A percentile compares a stretch with the other conserved stretches of the same genome.
phyloP scores from a whole-genome alignment of 53 echinoderm and acorn worm genomes.

The Glandiceps talaboti region DNA sequence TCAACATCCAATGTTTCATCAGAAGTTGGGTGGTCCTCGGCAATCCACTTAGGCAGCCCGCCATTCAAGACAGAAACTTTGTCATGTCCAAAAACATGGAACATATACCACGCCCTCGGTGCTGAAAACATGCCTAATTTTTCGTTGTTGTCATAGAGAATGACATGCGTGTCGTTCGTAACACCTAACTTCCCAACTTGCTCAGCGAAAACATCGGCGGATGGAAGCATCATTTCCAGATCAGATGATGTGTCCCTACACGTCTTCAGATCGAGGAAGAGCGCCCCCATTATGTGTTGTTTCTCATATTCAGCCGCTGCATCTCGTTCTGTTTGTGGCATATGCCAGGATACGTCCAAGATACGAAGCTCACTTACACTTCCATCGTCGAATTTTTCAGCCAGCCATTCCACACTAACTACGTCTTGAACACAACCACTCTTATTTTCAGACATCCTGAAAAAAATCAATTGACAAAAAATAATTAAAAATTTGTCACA shows the following conservation, averaged over 20 bases:
- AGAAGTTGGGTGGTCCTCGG: slow-evolving; percentile 33
- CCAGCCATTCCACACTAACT: slow-evolving; percentile 56
- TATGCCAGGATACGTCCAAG: slow-evolving; percentile 54
- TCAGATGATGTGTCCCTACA: slow-evolving; percentile 16
- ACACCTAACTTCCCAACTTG: slow-evolving; percentile 64
- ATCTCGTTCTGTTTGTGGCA: slow-evolving; percentile 31
- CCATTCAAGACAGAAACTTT: slow-evolving; percentile 74
- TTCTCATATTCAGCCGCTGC: slow-evolving; percentile 38
- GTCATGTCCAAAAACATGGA: slow-evolving; percentile 67
- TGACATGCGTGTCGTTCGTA: slow-evolving; percentile 69
- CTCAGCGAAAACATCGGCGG: slow-evolving; percentile 44
- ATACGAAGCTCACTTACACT: slow-evolving; percentile 27
- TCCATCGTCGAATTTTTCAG: slow-evolving; percentile 42
- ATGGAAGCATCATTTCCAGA: slow-evolving; percentile 45
- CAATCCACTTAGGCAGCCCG: slow-evolving; percentile 59
- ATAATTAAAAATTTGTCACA: no score
- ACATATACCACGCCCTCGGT: slow-evolving; percentile 79
- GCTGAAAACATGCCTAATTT: slow-evolving; percentile 61
- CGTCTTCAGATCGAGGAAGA: slow-evolving; percentile 46
- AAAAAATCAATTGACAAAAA: no score
- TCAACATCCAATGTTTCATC: slow-evolving; percentile 30
- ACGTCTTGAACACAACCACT: slow-evolving; percentile 19
- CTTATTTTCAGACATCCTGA: background rate
- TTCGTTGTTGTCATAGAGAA: slow-evolving; percentile 67
- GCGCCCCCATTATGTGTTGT: slow-evolving; percentile 63